Evolutionary conservation across 2,888 invertebrate genomes (phyloP), one percentile per base, ranked within the genome.

Genomic region (Heterodera filipjevi): DNA sequence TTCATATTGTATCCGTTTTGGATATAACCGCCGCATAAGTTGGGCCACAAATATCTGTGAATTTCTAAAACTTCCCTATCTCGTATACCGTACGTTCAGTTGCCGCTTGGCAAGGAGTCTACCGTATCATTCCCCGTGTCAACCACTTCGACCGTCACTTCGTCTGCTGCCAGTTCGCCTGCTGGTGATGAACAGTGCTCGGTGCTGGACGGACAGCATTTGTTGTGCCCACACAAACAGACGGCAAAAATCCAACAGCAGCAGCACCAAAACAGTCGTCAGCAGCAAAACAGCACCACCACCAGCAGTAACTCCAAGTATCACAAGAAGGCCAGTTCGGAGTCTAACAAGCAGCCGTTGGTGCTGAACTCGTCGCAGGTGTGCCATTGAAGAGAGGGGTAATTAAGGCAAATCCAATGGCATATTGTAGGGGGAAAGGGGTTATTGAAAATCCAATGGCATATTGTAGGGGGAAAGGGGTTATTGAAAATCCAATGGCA

Each of bases 271-370:
- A 10, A 68, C 32, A 68, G 14, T 3, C n/a, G 27, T n/a, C 27
- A 59, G 46, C 19, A 3, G 46, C 46, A 44, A 12, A 49, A 49
- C 46, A 14, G 66, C 33, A 68, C 10, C 68, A 68, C 8, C 64
- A 3, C 64, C 32, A 68, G 8, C 19, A 68, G 32, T 33, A 68
- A 19, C n/a, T n/a, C n/a, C 68, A 68, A 68, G 16, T 33, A 32
- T 12, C 68, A 68, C 68, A 68, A 68, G 68, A 68, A 68, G 33
- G 35, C 68, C 33, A 30, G 33, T 16, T 68, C 68, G 68, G 68
- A 68, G 68, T 35, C 68, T 32, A 68, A 68, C 68, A 68, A 68
- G 33, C 68, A 68, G 33, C 68, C 68, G 68, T 32, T 68, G 68
- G 35, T 22, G 68, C 22, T 68, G 33, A 68, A 68, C 68, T 68